Conservation (phyloP, 2,888 invertebrate genomes). For the Pachydiplax longipennis region DNA sequence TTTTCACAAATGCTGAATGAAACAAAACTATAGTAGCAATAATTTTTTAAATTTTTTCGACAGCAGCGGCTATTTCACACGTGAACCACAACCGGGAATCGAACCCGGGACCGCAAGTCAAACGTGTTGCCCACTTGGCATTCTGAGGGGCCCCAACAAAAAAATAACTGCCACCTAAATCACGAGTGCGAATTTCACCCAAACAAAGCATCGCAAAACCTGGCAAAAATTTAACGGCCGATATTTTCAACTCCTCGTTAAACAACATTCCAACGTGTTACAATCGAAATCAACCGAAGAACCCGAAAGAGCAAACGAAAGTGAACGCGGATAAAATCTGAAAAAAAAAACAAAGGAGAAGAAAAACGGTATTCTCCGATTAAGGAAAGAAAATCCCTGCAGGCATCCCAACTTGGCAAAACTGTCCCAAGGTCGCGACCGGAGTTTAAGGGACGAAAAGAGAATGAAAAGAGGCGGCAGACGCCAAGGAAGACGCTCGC, state of each 20-base stretch:
- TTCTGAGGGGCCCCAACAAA: no score
- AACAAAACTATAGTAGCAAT: no score
- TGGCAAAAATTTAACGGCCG: not conserved
- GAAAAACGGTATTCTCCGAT: conserved; percentile 27
- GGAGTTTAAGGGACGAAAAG: not conserved
- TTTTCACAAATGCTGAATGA: no score
- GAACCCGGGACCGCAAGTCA: no score
- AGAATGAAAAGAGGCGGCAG: not conserved
- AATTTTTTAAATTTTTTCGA: no score
- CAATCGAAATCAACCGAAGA: not conserved
- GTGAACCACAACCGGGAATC: no score
- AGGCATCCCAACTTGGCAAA: conserved; percentile 8
- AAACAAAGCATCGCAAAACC: no score
- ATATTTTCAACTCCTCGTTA: not conserved
- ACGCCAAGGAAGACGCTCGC: not conserved
- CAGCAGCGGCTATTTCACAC: no score
- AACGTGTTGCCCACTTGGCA: no score
- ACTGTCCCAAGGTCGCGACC: conserved; percentile 28
- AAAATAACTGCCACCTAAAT: no score
- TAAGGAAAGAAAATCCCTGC: conserved; percentile 20
- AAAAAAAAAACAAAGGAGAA: not conserved
- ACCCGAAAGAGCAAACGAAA: not conserved
- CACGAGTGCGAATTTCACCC: no score
- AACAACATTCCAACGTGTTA: not conserved
- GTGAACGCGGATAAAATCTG: not conserved